Percentiles rank a stretch among this genome's conserved stretches.
These are phyloP conservation scores for Champsocephalus gunnari DNA, from an alignment of 2,797 vertebrate species.

Conservation along the genomic window DNA sequence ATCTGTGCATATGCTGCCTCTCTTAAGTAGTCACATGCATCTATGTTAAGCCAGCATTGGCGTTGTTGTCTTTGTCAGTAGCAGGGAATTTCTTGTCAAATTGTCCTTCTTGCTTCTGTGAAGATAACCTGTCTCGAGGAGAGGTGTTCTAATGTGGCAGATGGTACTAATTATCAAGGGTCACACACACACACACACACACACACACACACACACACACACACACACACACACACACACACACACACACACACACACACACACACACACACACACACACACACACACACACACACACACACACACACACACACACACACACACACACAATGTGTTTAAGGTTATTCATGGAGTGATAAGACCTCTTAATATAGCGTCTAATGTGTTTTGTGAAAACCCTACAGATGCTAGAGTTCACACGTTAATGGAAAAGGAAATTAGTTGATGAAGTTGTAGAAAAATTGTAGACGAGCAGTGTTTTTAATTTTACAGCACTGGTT, in stretches of 20 bases:
- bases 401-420: conserved; percentile 59
- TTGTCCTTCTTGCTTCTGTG: conserved; percentile 62
- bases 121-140: conserved; percentile 64
- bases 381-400: conserved; percentile 54
- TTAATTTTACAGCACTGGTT: conserved; percentile 15
- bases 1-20: no score
- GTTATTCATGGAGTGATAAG: conserved; percentile 61
- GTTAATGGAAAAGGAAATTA: conserved; percentile 48
- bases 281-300: not conserved
- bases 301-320: conserved; percentile 17
- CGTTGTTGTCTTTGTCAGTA: conserved; percentile 12
- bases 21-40: not conserved
- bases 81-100: conserved; percentile 32
- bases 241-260: conserved; percentile 44
- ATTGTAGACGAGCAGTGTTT: conserved; percentile 4
- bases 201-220: conserved; percentile 49
- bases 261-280: conserved; percentile 49
- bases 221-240: conserved; percentile 47
- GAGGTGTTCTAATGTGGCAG: conserved; percentile 76
- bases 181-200: conserved; percentile 56
- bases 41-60: not conserved
- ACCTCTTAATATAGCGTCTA: conserved; percentile 58
- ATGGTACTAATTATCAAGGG: conserved; percentile 83
- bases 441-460: conserved; percentile 15
- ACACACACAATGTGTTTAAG: conserved; percentile 39